Conservation (phyloP, 1,140 invertebrate genomes). For the Ladona fulva region DNA sequence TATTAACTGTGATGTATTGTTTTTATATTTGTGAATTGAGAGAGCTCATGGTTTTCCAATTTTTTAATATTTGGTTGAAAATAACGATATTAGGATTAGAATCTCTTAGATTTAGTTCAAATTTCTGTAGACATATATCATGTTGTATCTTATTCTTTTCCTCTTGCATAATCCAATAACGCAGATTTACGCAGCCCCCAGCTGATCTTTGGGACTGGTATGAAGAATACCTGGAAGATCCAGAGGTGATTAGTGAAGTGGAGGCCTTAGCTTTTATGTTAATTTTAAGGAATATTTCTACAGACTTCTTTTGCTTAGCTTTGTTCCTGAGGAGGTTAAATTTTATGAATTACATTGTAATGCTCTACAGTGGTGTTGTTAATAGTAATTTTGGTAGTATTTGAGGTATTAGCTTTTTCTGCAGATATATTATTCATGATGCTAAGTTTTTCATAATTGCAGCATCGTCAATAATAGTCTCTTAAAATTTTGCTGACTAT, state of each 20-base stretch:
- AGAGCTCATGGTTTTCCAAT: no score
- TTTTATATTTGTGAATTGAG: no score
- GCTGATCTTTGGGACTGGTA: constrained; percentile 95
- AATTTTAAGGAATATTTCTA: no score
- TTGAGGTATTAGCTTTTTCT: no score
- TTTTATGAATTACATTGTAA: neutral
- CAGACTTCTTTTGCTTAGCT: constrained; percentile 1
- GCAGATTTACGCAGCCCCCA: constrained; percentile 92
- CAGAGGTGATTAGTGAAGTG: constrained; percentile 58
- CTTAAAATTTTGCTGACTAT: no score
- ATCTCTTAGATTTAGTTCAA: neutral
- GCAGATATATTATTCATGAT: no score
- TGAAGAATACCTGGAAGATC: constrained; percentile 90
- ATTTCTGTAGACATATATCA: constrained; percentile 16
- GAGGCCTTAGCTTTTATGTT: neutral
- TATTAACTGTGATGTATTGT: no score
- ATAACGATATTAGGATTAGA: neutral
- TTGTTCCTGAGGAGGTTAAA: neutral
- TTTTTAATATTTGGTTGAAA: no score
- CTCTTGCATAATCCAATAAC: constrained; percentile 16
- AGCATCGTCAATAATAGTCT: no score
- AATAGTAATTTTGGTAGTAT: no score
- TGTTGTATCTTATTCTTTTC: neutral
- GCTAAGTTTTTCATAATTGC: no score
- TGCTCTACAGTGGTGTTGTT: no score